Percentiles rank a stretch among this genome's conserved stretches.
phyloP scores from a whole-genome alignment of 2,888 invertebrate genomes.

The Ypsolopha scabrella region DNA sequence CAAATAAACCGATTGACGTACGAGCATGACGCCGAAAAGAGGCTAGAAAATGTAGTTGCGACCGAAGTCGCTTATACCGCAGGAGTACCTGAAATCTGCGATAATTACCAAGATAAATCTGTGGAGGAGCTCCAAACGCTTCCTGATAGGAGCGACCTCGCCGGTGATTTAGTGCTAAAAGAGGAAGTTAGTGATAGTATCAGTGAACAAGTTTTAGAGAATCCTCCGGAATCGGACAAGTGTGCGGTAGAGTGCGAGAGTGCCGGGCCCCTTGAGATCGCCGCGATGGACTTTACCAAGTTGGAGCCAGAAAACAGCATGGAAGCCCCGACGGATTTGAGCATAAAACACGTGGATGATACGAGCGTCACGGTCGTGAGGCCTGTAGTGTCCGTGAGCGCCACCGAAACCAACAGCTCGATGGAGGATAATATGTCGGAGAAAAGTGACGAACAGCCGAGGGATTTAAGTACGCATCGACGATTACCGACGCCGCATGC shows the following conservation, averaged over 20 bases:
- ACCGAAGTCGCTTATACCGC: conserved; percentile 35
- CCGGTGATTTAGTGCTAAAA: conserved; percentile 19
- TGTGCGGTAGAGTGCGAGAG: neutral
- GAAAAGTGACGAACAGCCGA: conserved; percentile 69
- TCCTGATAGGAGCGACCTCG: conserved; percentile 33
- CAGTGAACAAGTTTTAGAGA: conserved; percentile 14
- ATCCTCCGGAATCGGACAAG: conserved; percentile 12
- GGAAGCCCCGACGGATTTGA: conserved; percentile 71
- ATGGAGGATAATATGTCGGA: conserved; percentile 45
- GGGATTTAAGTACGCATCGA: conserved; percentile 72
- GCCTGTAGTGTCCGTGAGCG: conserved; percentile 15
- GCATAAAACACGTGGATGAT: conserved; percentile 46
- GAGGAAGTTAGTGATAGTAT: conserved; percentile 11
- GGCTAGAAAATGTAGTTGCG: conserved; percentile 30
- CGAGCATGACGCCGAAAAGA: conserved; percentile 36
- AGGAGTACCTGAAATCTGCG: conserved; percentile 40
- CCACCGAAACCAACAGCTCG: conserved; percentile 29
- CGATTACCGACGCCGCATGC: conserved; percentile 43
- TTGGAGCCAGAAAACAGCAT: conserved; percentile 19
- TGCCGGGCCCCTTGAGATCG: neutral
- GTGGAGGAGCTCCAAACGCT: conserved; percentile 26
- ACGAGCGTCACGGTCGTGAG: conserved; percentile 19
- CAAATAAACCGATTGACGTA: conserved; percentile 37
- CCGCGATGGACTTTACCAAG: conserved; percentile 2
- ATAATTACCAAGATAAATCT: conserved; percentile 26